Evolutionary conservation across 2,888 invertebrate species (phyloP).

Genomic region (Drosophila recens): DNA sequence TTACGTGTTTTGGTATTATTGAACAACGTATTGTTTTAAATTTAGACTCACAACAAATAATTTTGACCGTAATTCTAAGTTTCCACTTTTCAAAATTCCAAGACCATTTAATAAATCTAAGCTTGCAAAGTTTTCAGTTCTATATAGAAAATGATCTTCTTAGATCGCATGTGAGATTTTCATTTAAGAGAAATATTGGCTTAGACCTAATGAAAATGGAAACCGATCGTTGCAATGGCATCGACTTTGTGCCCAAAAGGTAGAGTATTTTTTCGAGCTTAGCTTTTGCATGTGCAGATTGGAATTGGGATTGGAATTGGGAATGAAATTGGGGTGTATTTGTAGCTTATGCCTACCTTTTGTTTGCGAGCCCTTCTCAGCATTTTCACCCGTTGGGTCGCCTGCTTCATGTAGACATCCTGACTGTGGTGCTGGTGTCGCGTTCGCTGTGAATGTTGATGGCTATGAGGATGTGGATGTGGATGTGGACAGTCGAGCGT

Average conservation of each 20-base stretch:
- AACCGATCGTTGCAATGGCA: no score
- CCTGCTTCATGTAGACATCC: conserved; percentile 84
- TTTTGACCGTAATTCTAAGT: no score
- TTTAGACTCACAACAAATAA: no score
- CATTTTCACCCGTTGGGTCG: conserved; percentile 84
- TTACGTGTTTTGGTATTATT: neutral
- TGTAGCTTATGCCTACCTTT: conserved; percentile 80
- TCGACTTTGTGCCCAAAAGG: neutral
- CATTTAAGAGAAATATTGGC: no score
- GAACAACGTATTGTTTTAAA: neutral
- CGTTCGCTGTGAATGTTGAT: conserved; percentile 18
- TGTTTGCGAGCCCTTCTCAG: conserved; percentile 85
- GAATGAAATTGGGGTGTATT: neutral
- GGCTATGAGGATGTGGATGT: conserved; percentile 25
- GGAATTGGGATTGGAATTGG: neutral
- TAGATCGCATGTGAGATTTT: no score
- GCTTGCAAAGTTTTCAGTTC: neutral
- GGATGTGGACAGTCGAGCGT: conserved; percentile 57
- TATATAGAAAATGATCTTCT: neutral
- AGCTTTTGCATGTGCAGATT: conserved; percentile 11
- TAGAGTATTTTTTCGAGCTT: neutral
- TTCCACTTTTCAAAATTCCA: no score
- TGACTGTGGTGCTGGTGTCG: conserved; percentile 56
- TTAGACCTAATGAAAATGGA: no score
- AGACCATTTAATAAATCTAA: neutral